phyloP scores from a whole-genome alignment of 1,140 invertebrate species.

The Drosophila repleta region DNA sequence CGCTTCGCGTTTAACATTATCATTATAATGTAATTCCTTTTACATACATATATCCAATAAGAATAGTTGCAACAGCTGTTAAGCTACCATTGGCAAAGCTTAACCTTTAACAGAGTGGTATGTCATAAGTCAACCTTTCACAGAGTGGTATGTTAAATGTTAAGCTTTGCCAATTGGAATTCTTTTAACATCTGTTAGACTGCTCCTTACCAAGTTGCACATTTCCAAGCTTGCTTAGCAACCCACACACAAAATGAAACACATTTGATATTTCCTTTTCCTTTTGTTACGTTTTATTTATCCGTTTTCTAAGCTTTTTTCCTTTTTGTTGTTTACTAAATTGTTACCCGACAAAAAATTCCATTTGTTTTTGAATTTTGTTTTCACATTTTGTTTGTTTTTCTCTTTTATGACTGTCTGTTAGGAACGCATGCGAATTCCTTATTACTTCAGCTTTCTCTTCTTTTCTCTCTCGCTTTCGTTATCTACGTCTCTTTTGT shows the following conservation, averaged over 20 bases:
- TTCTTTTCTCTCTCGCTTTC: constrained; percentile 18
- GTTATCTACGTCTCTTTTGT: constrained; percentile 6
- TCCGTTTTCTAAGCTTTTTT: constrained; percentile 52
- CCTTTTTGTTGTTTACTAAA: constrained; percentile 40
- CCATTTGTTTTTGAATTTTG: constrained; percentile 45
- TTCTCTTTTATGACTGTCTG: constrained; percentile 28
- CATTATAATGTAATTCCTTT: too few species aligned
- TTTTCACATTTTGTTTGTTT: background rate
- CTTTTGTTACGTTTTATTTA: constrained; percentile 78
- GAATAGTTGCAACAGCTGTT: too few species aligned
- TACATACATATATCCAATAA: too few species aligned
- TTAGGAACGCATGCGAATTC: constrained; percentile 18
- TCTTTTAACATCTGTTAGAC: too few species aligned
- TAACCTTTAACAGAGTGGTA: too few species aligned
- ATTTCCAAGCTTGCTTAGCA: too few species aligned
- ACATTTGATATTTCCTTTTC: constrained; percentile 53
- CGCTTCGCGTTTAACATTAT: too few species aligned
- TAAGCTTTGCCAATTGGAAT: too few species aligned
- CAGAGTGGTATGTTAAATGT: too few species aligned
- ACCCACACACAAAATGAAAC: constrained; percentile 14
- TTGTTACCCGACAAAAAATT: constrained; percentile 62
- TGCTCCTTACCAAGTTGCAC: too few species aligned
- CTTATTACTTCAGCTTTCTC: constrained; percentile 20
- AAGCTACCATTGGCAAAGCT: too few species aligned
- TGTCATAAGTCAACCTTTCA: too few species aligned